Evolutionary conservation across 2,888 invertebrate species (phyloP).

Genomic region (Peribatodes rhomboidaria): DNA sequence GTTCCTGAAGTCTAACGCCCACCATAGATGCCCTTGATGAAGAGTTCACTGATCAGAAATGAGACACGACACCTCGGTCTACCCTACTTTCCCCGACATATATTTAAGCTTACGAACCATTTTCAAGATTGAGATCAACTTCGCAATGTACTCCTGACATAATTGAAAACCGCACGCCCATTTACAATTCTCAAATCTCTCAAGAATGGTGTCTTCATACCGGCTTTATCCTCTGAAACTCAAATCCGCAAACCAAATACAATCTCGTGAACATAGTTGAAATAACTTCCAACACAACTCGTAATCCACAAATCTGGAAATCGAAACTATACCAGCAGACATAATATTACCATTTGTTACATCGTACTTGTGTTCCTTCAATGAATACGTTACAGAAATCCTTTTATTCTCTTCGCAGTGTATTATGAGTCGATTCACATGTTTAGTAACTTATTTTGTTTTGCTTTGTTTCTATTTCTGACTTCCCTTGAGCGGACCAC

Average conservation of each 20-base stretch:
- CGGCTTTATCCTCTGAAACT: slow-evolving; percentile 9
- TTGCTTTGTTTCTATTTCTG: slow-evolving; percentile 64
- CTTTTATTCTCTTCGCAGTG: slow-evolving; percentile 45
- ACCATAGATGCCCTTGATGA: too few species aligned
- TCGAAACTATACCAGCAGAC: slow-evolving; percentile 9
- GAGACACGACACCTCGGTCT: too few species aligned
- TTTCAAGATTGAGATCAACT: background rate
- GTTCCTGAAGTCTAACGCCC: too few species aligned
- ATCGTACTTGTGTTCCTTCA: slow-evolving; percentile 13
- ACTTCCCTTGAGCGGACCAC: slow-evolving; percentile 63
- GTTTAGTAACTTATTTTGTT: slow-evolving; percentile 57
- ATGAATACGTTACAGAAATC: slow-evolving; percentile 24
- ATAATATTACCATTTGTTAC: slow-evolving; percentile 23
- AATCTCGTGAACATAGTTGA: slow-evolving; percentile 10
- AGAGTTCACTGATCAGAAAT: too few species aligned
- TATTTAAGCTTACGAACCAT: background rate
- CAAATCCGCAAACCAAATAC: slow-evolving; percentile 24
- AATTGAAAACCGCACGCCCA: background rate
- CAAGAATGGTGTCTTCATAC: slow-evolving; percentile 1
- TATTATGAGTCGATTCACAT: slow-evolving; percentile 52
- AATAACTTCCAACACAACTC: slow-evolving; percentile 6
- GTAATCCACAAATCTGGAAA: slow-evolving; percentile 23
- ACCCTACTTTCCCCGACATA: too few species aligned
- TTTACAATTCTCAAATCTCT: slow-evolving; percentile 3
- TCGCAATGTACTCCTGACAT: background rate